Conservation (phyloP, 2,113 vertebrate genomes). For the Lycocorax pyrrhopterus region DNA sequence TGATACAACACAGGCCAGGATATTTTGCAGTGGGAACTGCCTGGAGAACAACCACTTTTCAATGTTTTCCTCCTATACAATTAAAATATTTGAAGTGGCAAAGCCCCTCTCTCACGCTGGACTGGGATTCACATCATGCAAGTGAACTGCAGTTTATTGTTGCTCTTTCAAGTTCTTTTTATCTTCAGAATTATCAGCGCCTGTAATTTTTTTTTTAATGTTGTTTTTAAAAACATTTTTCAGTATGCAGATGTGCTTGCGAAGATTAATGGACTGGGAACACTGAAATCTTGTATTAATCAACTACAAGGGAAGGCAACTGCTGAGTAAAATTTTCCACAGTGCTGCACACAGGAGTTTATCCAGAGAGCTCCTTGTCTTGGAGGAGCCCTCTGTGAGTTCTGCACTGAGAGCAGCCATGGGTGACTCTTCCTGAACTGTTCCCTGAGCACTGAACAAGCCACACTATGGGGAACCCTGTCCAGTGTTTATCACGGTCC, state of each 20-base stretch:
- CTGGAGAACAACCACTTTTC: not conserved
- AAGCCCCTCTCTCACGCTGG: not conserved
- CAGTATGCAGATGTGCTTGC: constrained; percentile 20
- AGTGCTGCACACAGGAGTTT: not conserved
- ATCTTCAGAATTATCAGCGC: constrained; percentile 13
- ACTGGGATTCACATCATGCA: not conserved
- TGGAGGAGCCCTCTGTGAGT: not conserved
- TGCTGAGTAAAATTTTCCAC: constrained; percentile 11
- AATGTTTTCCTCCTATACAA: not conserved
- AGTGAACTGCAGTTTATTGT: not conserved
- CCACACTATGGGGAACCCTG: not conserved
- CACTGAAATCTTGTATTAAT: constrained; percentile 35
- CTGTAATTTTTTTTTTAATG: not conserved
- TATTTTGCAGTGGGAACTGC: not conserved
- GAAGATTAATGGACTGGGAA: constrained; percentile 45
- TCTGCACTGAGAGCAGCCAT: not conserved
- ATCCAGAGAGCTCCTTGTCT: not conserved
- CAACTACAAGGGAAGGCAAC: not conserved
- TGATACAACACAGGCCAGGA: not conserved
- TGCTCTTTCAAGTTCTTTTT: constrained; percentile 20
- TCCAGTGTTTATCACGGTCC: not conserved
- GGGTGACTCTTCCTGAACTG: not conserved
- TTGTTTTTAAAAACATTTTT: constrained; percentile 26
- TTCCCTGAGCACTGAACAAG: not conserved
- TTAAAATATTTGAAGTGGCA: constrained; percentile 19